Evolutionary conservation across 2,888 invertebrate genomes (phyloP), one percentile per base, ranked within the genome.

Genomic region (Oscheius sp.): DNA sequence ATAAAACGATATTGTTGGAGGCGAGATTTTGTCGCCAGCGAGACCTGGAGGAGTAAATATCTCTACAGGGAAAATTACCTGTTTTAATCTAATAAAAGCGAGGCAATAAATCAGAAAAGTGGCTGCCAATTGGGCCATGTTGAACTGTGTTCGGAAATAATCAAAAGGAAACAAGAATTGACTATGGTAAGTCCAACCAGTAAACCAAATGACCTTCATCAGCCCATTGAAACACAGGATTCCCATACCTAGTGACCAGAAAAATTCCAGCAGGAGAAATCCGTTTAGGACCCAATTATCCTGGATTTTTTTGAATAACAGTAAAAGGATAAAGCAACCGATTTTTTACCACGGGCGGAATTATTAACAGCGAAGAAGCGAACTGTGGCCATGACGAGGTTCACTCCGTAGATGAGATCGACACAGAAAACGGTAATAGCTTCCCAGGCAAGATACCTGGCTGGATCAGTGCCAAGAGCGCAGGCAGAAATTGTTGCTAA

Each of bases 401-500:
- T 63, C 21, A 43, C 43, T 9, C 45, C 46, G 25, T 63, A 63
- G 46, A 63, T 63, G 25, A 63, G 27, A 18, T 63, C 63, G 18
- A 63, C 43, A 45, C 63, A 63, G 21, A 63, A 63, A 3, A 63
- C 41, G 3, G 23, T 25, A 7, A 63, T 1, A 16, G 63, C n/a
- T 23, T 63, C 63, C 23, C 18, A 63, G 13, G 63, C 63, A 21
- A 45, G 46, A 25, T 45, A 63, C 13, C 63, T 43, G 43, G 63
- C n/a, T 0, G 43, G 43, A 25, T 43, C 43, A 25, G 41, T 46
- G 18, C 46, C 12, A 18, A 63, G 25, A 5, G 43, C 45, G 16
- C 63, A 63, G 43, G 21, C 41, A 21, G 43, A 16, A 6, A 63
- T 45, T 0, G 23, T 58, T 23, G 29, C 58, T 58, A 13, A 6